Evolutionary conservation across 2,113 vertebrate species (phyloP).

Genomic region (Hippolais icterina): DNA sequence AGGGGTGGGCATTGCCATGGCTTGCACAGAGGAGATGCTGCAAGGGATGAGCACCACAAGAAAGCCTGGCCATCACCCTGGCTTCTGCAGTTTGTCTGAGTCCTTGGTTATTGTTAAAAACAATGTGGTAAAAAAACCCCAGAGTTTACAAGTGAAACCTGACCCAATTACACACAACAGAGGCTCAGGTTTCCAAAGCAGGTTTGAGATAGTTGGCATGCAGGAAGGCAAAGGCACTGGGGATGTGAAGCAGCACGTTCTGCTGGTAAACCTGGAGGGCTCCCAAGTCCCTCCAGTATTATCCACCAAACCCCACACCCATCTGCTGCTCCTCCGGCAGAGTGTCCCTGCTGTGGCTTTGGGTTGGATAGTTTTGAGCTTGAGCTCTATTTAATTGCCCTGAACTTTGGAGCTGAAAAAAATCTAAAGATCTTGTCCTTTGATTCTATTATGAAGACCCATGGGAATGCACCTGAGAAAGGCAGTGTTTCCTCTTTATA

Average conservation of each 20-base stretch:
- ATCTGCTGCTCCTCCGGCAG: not conserved
- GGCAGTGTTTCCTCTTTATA: not conserved
- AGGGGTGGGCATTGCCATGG: not conserved
- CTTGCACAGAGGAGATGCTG: not conserved
- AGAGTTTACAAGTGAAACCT: not conserved
- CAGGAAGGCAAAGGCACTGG: not conserved
- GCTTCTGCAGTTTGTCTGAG: not conserved
- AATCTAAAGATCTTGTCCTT: not conserved
- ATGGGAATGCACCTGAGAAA: not conserved
- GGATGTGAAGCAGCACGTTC: fast-evolving
- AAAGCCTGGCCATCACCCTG: not conserved
- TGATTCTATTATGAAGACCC: not conserved
- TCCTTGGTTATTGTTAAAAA: not conserved
- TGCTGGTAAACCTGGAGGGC: not conserved
- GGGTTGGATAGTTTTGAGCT: not conserved
- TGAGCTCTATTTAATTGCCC: not conserved
- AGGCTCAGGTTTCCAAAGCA: not conserved
- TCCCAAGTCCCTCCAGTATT: not conserved
- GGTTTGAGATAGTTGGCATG: not conserved
- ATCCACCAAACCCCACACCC: not conserved
- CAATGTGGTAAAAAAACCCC: not conserved
- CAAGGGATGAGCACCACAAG: not conserved
- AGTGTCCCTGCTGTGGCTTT: not conserved
- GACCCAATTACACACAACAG: not conserved
- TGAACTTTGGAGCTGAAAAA: not conserved